These are phyloP conservation scores for Crossocerus cetratus DNA, from an alignment of 2,888 invertebrate species.

Conservation along the genomic window DNA sequence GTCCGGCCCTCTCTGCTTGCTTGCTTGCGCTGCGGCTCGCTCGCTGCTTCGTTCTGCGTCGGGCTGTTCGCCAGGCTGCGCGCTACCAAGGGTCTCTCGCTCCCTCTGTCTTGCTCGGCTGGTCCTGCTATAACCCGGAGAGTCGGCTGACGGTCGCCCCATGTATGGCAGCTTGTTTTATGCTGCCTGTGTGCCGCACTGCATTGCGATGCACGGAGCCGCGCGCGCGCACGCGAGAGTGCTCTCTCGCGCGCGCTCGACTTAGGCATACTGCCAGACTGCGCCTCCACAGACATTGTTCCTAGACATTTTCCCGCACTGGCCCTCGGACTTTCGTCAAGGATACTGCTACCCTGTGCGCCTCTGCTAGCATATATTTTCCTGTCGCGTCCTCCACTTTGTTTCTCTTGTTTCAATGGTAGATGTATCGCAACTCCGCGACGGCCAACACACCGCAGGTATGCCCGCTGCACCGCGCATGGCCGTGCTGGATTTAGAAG, in stretches of 20 bases:
- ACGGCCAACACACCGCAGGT: not conserved
- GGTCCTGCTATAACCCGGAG: conserved; percentile 70
- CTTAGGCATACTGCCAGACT: no score
- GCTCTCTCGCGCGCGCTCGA: not conserved
- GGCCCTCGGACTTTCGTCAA: no score
- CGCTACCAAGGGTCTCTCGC: not conserved
- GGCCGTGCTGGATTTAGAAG: no score
- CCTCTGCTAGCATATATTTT: conserved; percentile 10
- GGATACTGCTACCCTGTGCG: no score
- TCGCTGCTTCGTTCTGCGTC: not conserved
- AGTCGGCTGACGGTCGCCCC: conserved; percentile 75
- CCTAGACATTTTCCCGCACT: no score
- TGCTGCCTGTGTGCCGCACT: conserved; percentile 65
- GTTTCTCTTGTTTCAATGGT: not conserved
- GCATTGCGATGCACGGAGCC: conserved; percentile 65
- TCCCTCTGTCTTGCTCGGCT: conserved; percentile 39
- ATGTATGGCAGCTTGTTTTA: conserved; percentile 77
- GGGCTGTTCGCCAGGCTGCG: no score
- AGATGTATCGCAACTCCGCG: no score
- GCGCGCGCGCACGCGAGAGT: conserved; percentile 40
- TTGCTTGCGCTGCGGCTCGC: not conserved
- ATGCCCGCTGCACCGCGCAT: no score
- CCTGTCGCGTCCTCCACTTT: conserved; percentile 1
- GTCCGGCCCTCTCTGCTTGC: conserved; percentile 16
- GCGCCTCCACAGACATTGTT: no score